These are phyloP conservation scores for Chloromyia formosa DNA, from an alignment of 2,888 invertebrate species.

Conservation along the genomic window DNA sequence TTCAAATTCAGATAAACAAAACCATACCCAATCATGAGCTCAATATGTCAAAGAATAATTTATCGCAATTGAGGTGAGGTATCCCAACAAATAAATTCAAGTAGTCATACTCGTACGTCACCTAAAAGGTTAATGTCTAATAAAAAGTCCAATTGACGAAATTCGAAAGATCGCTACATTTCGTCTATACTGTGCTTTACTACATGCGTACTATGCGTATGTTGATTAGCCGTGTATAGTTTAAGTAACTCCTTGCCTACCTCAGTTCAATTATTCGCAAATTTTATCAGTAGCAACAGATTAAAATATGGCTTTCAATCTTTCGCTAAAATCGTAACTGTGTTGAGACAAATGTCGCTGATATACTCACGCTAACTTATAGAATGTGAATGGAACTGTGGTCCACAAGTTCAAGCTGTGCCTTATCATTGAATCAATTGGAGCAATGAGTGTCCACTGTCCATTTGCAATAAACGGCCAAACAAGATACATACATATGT, in stretches of 20 bases:
- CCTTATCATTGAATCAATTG: conserved; percentile 22
- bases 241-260: not conserved
- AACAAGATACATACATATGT: not conserved
- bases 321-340: not conserved
- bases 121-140: not conserved
- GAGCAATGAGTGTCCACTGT: conserved; percentile 5
- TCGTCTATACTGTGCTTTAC: not conserved
- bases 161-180: not conserved
- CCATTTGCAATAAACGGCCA: not conserved
- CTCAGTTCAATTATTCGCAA: too few relatives aligned
- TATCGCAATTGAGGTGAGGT: not conserved
- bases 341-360: conserved; percentile 8
- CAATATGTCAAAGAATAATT: not conserved
- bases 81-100: not conserved
- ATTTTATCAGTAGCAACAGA: conserved; percentile 16
- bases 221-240: not conserved
- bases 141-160: not conserved
- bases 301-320: conserved; percentile 19
- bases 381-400: not conserved
- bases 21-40: not conserved
- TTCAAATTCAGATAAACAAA: too few relatives aligned
- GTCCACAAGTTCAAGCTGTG: conserved; percentile 10
- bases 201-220: too few relatives aligned
- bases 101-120: not conserved
- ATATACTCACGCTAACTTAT: not conserved